Conservation (phyloP, 2,113 vertebrate genomes). For the Oncorhynchus tshawytscha region DNA sequence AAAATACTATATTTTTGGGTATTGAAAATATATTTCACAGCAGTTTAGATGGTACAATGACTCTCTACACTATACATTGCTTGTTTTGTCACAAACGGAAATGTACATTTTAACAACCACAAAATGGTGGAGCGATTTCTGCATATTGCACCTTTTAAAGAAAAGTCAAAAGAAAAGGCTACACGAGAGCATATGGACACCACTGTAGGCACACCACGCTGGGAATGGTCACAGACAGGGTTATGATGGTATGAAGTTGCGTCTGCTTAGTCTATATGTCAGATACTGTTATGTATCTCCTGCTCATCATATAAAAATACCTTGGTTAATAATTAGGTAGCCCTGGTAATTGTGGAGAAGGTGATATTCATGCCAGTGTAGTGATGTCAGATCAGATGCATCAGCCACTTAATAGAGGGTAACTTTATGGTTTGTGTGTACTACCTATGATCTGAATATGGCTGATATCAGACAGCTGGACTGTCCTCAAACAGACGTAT, state of each 20-base stretch:
- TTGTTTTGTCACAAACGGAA: too few species aligned
- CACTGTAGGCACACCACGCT: background rate
- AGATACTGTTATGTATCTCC: background rate
- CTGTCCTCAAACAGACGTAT: background rate
- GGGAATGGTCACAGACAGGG: background rate
- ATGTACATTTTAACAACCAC: too few species aligned
- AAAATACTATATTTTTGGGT: too few species aligned
- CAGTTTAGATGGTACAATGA: too few species aligned
- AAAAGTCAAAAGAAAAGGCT: conserved; percentile 32
- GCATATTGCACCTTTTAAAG: conserved; percentile 9
- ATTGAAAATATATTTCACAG: too few species aligned
- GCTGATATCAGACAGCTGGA: too few species aligned
- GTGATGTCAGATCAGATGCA: background rate
- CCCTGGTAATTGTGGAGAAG: background rate
- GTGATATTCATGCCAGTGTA: background rate
- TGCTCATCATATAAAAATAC: background rate
- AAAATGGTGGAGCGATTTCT: too few species aligned
- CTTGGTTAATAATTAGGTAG: background rate
- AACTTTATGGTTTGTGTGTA: too few species aligned
- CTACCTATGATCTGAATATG: too few species aligned
- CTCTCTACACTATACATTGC: too few species aligned
- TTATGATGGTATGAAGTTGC: background rate
- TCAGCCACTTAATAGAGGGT: background rate
- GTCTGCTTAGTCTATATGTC: background rate
- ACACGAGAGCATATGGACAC: background rate